Evolutionary conservation across 2,888 invertebrate genomes (phyloP).

Genomic region (Ectropis crepuscularia): DNA sequence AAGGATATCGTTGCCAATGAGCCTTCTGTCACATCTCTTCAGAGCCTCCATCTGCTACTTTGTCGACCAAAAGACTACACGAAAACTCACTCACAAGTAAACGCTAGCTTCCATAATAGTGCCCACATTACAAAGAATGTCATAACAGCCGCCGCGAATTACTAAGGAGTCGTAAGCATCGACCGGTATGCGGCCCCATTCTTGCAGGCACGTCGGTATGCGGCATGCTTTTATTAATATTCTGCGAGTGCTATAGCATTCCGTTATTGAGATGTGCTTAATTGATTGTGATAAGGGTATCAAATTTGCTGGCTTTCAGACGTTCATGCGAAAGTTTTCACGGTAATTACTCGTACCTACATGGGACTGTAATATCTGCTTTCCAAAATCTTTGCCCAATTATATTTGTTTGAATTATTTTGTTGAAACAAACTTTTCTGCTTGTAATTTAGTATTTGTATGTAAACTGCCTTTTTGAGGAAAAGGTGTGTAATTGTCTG

Average conservation of each 20-base stretch:
- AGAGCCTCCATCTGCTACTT: too few relatives aligned
- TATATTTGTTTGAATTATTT: too few relatives aligned
- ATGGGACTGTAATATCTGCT: too few relatives aligned
- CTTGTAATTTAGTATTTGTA: too few relatives aligned
- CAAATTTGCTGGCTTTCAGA: not conserved
- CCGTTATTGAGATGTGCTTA: slow-evolving; percentile 23
- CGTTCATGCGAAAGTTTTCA: too few relatives aligned
- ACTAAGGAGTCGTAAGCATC: slow-evolving; percentile 63
- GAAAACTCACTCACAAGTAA: not conserved
- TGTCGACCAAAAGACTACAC: not conserved
- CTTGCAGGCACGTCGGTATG: slow-evolving; percentile 57
- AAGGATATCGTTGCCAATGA: too few relatives aligned
- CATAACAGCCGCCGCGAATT: slow-evolving; percentile 48
- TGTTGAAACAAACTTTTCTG: too few relatives aligned
- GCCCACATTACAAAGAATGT: slow-evolving; percentile 28
- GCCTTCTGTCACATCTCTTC: too few relatives aligned
- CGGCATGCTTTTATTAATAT: slow-evolving; percentile 45
- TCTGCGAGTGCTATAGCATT: slow-evolving; percentile 20
- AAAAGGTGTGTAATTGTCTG: too few relatives aligned
- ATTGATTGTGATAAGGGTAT: slow-evolving; percentile 11
- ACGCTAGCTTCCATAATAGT: not conserved
- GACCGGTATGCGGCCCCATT: slow-evolving; percentile 67
- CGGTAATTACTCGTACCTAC: too few relatives aligned
- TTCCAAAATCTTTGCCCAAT: too few relatives aligned
- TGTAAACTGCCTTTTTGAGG: too few relatives aligned